These are phyloP conservation scores for Abscondita cerata DNA, from an alignment of 2,888 invertebrate species.

Conservation along the genomic window DNA sequence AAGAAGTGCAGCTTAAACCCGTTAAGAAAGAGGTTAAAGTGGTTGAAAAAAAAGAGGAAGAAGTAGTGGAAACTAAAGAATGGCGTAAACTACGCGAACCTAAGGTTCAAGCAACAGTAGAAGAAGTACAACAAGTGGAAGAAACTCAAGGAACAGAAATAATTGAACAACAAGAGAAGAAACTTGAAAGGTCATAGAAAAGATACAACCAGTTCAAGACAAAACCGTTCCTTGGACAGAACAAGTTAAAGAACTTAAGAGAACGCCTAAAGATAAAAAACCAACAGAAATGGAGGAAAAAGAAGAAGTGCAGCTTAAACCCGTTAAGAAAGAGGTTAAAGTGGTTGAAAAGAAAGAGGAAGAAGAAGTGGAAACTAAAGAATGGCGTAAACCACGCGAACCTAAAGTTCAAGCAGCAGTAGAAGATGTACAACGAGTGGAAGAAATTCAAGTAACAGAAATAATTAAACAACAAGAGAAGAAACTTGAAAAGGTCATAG, in stretches of 20 bases:
- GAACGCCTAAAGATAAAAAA: constrained; percentile 14
- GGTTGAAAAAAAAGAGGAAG: constrained; percentile 35
- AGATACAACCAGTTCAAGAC: constrained; percentile 5
- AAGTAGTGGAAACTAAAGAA: constrained; percentile 20
- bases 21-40: constrained; percentile 7
- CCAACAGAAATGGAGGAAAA: constrained; percentile 7
- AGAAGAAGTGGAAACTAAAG: constrained; percentile 20
- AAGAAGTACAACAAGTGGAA: constrained; percentile 20
- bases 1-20: constrained; percentile 26
- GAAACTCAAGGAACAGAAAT: background rate
- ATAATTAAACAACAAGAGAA: constrained; percentile 48
- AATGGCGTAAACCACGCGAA: constrained; percentile 4
- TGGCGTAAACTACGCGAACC: constrained; percentile 13
- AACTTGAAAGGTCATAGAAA: constrained; percentile 1
- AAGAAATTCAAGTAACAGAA: background rate
- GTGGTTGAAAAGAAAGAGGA: constrained; percentile 13
- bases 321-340: constrained; percentile 21
- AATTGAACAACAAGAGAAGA: background rate
- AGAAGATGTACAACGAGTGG: constrained; percentile 17
- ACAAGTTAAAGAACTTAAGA: constrained; percentile 23
- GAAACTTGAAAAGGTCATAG: constrained; percentile 55
- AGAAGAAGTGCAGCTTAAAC: constrained; percentile 22
- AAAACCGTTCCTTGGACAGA: constrained; percentile 26
- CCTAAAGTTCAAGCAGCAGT: constrained; percentile 9
- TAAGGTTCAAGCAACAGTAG: constrained; percentile 1